Percentiles rank a stretch among this genome's conserved stretches.
Conservation (phyloP, 2,888 invertebrate genomes). For the Spilarctia lutea region DNA sequence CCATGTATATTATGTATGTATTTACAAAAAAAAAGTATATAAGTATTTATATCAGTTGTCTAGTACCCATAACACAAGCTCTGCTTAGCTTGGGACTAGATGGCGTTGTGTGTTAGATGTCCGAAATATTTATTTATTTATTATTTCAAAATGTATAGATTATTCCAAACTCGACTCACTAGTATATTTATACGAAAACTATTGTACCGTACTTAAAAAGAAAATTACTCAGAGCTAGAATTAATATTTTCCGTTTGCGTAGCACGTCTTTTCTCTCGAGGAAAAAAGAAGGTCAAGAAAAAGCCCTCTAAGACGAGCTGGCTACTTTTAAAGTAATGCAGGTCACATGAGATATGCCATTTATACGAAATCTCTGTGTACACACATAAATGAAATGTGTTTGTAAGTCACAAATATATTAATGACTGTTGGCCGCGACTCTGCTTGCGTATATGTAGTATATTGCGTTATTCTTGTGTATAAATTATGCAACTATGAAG, state of each 20-base stretch:
- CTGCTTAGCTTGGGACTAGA: no score
- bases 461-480: no score
- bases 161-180: background rate
- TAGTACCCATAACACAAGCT: no score
- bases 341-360: constrained; percentile 10
- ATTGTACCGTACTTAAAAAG: background rate
- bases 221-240: background rate
- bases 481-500: no score
- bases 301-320: constrained; percentile 30
- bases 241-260: constrained; percentile 8
- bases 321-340: constrained; percentile 9
- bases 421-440: background rate
- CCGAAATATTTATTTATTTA: no score
- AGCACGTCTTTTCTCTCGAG: constrained; percentile 5
- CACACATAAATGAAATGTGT: background rate
- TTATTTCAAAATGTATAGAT: background rate
- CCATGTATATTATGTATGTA: no score
- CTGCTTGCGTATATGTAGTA: no score
- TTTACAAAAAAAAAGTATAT: no score
- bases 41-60: no score
- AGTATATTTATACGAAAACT: background rate
- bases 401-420: background rate
- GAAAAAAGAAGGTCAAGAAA: constrained; percentile 41
- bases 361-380: constrained; percentile 3
- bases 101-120: no score